Percentiles rank a stretch among this genome's conserved stretches.
Conservation (phyloP, 2,797 vertebrate species). For the Cephalopachus bancanus region DNA sequence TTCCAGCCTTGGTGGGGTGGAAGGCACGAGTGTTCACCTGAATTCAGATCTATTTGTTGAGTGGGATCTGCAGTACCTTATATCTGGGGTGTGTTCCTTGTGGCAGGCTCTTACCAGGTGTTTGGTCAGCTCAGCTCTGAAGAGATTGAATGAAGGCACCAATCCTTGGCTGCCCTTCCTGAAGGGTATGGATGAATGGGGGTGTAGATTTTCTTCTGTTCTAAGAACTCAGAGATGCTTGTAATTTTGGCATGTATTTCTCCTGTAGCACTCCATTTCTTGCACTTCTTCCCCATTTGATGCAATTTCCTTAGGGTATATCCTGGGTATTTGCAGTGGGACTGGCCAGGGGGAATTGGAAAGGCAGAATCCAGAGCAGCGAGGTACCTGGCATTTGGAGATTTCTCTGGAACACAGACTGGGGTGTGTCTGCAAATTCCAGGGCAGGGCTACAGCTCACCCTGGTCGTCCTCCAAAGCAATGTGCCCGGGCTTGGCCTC, state of each 20-base stretch:
- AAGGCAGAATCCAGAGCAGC: too few relatives aligned
- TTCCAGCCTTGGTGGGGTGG: not conserved
- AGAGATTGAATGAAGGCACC: not conserved
- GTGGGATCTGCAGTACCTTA: not conserved
- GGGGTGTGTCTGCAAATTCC: not conserved
- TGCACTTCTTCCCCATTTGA: too few relatives aligned
- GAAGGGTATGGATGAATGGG: not conserved
- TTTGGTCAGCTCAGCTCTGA: not conserved
- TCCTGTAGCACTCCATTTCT: too few relatives aligned
- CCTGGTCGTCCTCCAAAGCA: fast-evolving
- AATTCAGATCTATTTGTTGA: not conserved
- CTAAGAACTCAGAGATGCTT: not conserved
- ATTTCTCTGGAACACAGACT: not conserved
- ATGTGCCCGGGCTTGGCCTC: not conserved
- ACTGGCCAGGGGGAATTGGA: too few relatives aligned
- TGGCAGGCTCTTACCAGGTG: too few relatives aligned
- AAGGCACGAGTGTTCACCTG: not conserved
- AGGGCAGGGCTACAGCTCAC: not conserved
- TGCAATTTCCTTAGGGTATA: not conserved
- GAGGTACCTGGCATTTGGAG: too few relatives aligned
- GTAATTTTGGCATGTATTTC: not conserved
- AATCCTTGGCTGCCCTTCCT: not conserved
- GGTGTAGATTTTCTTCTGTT: not conserved
- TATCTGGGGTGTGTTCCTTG: too few relatives aligned
- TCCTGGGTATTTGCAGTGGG: too few relatives aligned